Base-by-base conservation (phyloP, 2,888 invertebrate species). In the Drosophila borealis region DNA sequence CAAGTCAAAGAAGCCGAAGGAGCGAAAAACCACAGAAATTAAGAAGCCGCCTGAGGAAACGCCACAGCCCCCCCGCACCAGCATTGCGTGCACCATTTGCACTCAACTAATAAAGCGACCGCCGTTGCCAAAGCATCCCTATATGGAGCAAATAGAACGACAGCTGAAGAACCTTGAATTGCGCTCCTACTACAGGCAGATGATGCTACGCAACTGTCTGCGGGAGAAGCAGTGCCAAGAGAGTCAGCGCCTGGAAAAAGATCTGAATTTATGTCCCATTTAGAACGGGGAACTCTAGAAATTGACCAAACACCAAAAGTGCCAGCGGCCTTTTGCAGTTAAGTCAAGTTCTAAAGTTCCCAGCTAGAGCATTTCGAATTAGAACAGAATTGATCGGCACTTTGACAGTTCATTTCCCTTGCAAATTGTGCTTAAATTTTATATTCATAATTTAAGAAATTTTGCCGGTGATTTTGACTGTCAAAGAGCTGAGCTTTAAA, bases 81-180 rank as follows among this genome's bases (percentile, higher is more conserved):
- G 57, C 33, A 21, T 14, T 25, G 3, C 33, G 2, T 55, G 9
- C 36, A 14, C 3, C 3, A 54, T 69, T 44, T 70, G 70, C 33
- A 13, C 17, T 14, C 49, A 44, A 2, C 36, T 72, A 0, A 9
- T n/a, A 0, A 13, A 1, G 13, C 21, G n/a, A n/a, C n/a, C 57
- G 3, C 9, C 14, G 1, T 48, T n/a, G 8, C 17, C 6, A 4
- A 46, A 21, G 2, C 55, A 46, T 3, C 42, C 51, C 13, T 77
- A 69, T 6, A 80, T 87, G 74, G 34, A 39, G 0, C 25, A 46
- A 0, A 70, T 81, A 68, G 46, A 62, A n/a, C 17, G 34, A 2
- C 36, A 63, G n/a, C 74, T 45, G 0, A 54, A 69, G 21, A 64
- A 21, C 10, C 11, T 59, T 8, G 62, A 83, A n/a, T 42, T 77